Percentiles rank a stretch among this genome's conserved stretches.
phyloP scores from a whole-genome alignment of 1,140 invertebrate species.

The Lepidurus apus region DNA sequence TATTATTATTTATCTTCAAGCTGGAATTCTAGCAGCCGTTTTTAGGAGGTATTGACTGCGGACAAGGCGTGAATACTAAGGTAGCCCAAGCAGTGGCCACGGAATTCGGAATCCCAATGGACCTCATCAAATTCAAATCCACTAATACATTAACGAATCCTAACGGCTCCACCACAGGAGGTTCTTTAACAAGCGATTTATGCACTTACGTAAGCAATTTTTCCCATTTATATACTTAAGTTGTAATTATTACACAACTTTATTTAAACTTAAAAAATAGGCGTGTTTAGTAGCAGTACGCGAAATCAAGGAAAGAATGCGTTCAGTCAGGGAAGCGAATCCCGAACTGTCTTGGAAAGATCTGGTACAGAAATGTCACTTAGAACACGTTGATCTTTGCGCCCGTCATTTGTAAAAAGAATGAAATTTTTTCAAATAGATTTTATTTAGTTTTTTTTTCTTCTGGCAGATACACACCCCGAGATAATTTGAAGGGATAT shows the following conservation, averaged over 20 bases:
- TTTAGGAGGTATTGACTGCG: slow-evolving; percentile 67
- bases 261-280: neutral
- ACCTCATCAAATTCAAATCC: slow-evolving; percentile 41
- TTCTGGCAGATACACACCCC: neutral
- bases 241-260: neutral
- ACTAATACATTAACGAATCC: slow-evolving; percentile 38
- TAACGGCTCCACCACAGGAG: slow-evolving; percentile 61
- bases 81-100: slow-evolving; percentile 44
- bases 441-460: slow-evolving; percentile 24
- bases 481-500: neutral
- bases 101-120: slow-evolving; percentile 42
- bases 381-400: neutral
- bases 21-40: neutral
- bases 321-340: neutral
- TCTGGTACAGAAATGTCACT: neutral
- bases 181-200: slow-evolving; percentile 64
- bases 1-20: neutral
- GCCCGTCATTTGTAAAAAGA: slow-evolving; percentile 24
- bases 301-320: slow-evolving; percentile 25
- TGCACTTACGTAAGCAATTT: slow-evolving; percentile 54
- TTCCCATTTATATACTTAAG: slow-evolving; percentile 30
- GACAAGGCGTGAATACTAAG: slow-evolving; percentile 71
- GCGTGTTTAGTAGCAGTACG: slow-evolving; percentile 9
- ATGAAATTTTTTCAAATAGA: neutral
- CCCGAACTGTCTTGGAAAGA: neutral